Evolutionary conservation across 2,888 invertebrate genomes (phyloP).

Genomic region (Apamea anceps): DNA sequence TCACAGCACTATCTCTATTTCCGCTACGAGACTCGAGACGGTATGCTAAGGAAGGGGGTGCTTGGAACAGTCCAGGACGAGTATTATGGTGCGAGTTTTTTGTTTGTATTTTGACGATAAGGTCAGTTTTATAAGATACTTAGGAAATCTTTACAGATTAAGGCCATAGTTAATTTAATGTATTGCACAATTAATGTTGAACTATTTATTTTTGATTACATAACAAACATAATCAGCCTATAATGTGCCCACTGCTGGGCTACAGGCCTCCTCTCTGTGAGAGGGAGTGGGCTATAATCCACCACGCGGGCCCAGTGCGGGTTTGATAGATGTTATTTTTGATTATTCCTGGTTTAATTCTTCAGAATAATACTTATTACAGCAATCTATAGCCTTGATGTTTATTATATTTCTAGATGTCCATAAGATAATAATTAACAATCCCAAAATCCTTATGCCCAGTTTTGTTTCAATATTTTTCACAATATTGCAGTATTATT

Average conservation of each 20-base stretch:
- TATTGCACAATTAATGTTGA: neutral
- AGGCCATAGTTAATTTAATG: neutral
- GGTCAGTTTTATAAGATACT: neutral
- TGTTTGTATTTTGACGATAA: neutral
- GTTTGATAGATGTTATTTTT: neutral
- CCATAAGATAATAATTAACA: neutral
- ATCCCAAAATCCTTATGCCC: neutral
- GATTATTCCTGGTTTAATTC: neutral
- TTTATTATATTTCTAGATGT: neutral
- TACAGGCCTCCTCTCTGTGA: no score
- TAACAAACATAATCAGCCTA: no score
- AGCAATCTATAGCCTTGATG: neutral
- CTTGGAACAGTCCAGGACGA: conserved; percentile 85
- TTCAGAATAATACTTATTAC: neutral
- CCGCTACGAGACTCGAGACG: conserved; percentile 50
- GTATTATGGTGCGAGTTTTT: conserved; percentile 75
- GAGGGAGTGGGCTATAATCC: no score
- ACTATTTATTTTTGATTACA: neutral
- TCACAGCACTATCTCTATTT: conserved; percentile 51
- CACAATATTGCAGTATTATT: neutral
- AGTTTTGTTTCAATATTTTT: no score
- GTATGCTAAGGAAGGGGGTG: conserved; percentile 75
- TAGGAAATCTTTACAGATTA: neutral
- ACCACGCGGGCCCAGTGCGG: no score
- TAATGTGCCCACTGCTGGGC: no score